phyloP scores from a whole-genome alignment of 2,113 vertebrate species.

The Tringa solitaria region DNA sequence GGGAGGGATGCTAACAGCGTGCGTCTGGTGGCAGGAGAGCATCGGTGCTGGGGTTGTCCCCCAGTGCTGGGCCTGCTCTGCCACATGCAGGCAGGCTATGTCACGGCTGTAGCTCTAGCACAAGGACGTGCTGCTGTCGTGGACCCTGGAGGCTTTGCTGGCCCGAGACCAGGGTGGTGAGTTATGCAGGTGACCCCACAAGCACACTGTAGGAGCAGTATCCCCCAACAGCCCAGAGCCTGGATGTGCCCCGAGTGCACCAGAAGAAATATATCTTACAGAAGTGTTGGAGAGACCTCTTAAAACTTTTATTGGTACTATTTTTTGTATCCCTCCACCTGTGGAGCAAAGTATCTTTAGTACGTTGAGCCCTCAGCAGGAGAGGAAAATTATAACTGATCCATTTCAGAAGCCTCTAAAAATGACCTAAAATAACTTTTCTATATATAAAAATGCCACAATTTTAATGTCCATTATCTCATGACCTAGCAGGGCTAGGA shows the following conservation, averaged over 20 bases:
- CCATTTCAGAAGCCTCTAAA: slow-evolving; percentile 52
- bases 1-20: background rate
- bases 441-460: slow-evolving; percentile 53
- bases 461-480: slow-evolving; percentile 65
- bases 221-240: background rate
- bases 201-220: background rate
- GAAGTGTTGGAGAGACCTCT: slow-evolving; percentile 31
- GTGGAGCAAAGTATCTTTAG: slow-evolving; percentile 37
- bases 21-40: background rate
- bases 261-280: slow-evolving; percentile 29
- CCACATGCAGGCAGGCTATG: background rate
- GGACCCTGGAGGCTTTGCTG: background rate
- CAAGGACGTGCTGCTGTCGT: background rate
- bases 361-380: slow-evolving; percentile 27
- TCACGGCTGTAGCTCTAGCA: background rate
- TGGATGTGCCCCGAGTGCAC: background rate
- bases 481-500: slow-evolving; percentile 48
- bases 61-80: rapidly evolving
- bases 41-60: background rate
- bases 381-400: slow-evolving; percentile 54
- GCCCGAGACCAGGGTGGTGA: background rate
- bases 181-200: slow-evolving; percentile 4
- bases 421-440: slow-evolving; percentile 65
- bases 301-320: slow-evolving; percentile 49
- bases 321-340: slow-evolving; percentile 60